Evolutionary conservation across 2,113 vertebrate species (phyloP).

Genomic region (Oryzias woworae): DNA sequence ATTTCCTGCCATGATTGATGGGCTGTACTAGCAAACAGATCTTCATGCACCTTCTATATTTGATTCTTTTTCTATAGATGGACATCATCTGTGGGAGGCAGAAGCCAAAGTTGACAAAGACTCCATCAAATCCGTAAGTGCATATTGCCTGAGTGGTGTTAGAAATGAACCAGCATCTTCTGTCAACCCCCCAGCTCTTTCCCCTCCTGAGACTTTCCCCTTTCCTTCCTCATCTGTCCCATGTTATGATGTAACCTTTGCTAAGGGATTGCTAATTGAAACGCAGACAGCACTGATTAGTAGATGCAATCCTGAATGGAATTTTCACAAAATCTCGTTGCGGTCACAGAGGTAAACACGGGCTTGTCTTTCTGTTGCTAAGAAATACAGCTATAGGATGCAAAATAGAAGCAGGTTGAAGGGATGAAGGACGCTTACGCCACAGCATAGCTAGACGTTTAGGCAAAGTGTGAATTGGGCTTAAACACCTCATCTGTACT

Average conservation of each 20-base stretch:
- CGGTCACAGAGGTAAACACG: conserved; percentile 48
- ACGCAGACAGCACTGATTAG: conserved; percentile 61
- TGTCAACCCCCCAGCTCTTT: conserved; percentile 24
- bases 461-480: conserved; percentile 9
- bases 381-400: conserved; percentile 1
- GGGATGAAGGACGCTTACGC: too few relatives aligned
- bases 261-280: conserved; percentile 62
- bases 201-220: conserved; percentile 41
- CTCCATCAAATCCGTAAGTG: conserved; percentile 92
- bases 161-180: conserved; percentile 29
- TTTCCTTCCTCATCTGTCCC: conserved; percentile 58
- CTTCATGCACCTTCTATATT: neutral
- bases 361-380: conserved; percentile 38
- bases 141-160: neutral
- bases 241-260: conserved; percentile 74
- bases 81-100: conserved; percentile 97
- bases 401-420: neutral
- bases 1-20: too few relatives aligned
- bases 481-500: conserved; percentile 39
- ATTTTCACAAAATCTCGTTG: conserved; percentile 69
- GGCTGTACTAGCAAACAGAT: neutral
- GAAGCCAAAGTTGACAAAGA: conserved; percentile 96
- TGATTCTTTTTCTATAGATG: conserved; percentile 79
- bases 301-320: conserved; percentile 72
- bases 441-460: conserved; percentile 49